These are phyloP conservation scores for Pseudoips prasinana DNA, from an alignment of 2,888 invertebrate genomes.

Conservation along the genomic window DNA sequence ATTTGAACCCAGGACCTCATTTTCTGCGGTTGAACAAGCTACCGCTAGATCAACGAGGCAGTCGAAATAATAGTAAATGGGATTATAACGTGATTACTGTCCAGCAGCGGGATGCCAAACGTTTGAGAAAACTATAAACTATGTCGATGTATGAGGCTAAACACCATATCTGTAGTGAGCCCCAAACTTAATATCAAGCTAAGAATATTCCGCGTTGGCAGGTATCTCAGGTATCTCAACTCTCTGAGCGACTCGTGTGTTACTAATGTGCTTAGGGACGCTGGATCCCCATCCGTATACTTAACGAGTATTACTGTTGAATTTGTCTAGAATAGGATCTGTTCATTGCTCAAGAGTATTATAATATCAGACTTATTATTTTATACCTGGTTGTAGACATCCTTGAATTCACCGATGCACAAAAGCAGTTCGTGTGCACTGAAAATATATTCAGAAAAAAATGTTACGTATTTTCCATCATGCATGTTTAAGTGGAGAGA, in stretches of 20 bases:
- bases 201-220: too few species aligned
- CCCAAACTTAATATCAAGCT: too few species aligned
- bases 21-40: too few species aligned
- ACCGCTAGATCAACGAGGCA: too few species aligned
- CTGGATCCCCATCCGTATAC: neutral
- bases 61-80: too few species aligned
- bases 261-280: conserved; percentile 6
- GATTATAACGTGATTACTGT: too few species aligned
- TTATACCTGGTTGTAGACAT: conserved; percentile 5
- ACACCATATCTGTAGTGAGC: too few species aligned
- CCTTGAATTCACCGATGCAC: conserved; percentile 21
- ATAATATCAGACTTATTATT: neutral
- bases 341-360: neutral
- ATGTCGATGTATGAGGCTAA: too few species aligned
- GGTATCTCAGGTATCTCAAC: conserved; percentile 1
- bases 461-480: conserved; percentile 39
- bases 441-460: conserved; percentile 42
- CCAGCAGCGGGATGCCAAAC: too few species aligned
- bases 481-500: conserved; percentile 39
- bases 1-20: too few species aligned
- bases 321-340: neutral
- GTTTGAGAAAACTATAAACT: too few species aligned
- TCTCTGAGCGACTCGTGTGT: neutral
- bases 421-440: conserved; percentile 20
- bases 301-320: conserved; percentile 1